These are phyloP conservation scores for Gastrophysa polygoni DNA, from an alignment of 2,888 invertebrate genomes.

Conservation along the genomic window DNA sequence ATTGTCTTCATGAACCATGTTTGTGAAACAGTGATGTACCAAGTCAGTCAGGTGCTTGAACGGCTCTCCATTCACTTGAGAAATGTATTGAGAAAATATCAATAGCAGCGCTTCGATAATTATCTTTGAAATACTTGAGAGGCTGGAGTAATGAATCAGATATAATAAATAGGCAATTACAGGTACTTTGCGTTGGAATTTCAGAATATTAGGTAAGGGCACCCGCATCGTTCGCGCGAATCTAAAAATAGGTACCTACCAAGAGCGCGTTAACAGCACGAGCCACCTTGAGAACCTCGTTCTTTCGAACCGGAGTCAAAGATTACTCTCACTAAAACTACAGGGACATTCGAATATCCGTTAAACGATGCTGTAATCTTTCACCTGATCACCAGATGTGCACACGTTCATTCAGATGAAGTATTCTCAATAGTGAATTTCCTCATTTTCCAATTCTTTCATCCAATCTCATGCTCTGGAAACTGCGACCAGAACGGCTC, in stretches of 20 bases:
- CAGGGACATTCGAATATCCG: too few species aligned
- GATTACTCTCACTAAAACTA: neutral
- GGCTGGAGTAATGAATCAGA: slow-evolving; percentile 32
- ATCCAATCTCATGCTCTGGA: too few species aligned
- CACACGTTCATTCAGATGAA: too few species aligned
- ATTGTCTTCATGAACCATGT: too few species aligned
- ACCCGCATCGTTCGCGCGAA: slow-evolving; percentile 40
- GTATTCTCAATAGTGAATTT: too few species aligned
- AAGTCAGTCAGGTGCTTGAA: neutral
- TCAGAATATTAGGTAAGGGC: slow-evolving; percentile 42
- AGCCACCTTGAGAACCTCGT: slow-evolving; percentile 29
- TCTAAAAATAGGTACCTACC: slow-evolving; percentile 37
- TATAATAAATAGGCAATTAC: slow-evolving; percentile 37
- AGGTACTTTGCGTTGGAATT: slow-evolving; percentile 35
- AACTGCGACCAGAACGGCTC: too few species aligned
- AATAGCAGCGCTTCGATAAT: slow-evolving; percentile 17
- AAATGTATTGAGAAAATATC: slow-evolving; percentile 1
- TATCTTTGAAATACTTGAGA: slow-evolving; percentile 26
- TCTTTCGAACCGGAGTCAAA: slow-evolving; percentile 3
- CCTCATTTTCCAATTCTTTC: too few species aligned
- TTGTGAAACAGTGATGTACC: too few species aligned
- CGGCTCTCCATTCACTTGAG: neutral
- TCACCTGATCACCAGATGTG: too few species aligned
- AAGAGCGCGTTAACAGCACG: slow-evolving; percentile 31
- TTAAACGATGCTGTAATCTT: too few species aligned